Conservation (phyloP, 2,888 invertebrate genomes). For the Drosophila stalkeri region DNA sequence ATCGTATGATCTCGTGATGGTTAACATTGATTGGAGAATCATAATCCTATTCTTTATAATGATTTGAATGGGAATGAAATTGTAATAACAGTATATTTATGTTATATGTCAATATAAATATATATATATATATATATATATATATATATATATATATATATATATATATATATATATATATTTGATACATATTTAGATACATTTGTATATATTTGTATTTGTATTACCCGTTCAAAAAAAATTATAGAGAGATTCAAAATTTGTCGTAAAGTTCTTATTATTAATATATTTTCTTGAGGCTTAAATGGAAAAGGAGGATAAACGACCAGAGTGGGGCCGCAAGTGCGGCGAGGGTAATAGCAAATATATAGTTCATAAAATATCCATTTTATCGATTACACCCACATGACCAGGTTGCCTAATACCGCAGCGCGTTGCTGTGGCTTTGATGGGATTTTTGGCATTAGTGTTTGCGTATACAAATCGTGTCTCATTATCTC, state of each 20-base stretch:
- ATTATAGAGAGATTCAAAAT: background rate
- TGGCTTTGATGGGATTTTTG: conserved; percentile 88
- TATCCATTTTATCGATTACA: background rate
- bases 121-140: background rate
- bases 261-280: background rate
- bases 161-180: background rate
- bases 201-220: too few species aligned
- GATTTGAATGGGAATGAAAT: background rate
- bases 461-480: conserved; percentile 89
- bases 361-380: background rate
- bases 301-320: conserved; percentile 10
- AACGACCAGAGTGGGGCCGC: conserved; percentile 28
- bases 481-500: conserved; percentile 89
- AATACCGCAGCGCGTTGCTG: conserved; percentile 88
- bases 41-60: background rate
- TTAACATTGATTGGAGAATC: too few species aligned
- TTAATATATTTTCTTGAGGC: background rate
- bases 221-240: background rate
- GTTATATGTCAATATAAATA: background rate
- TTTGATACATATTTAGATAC: too few species aligned
- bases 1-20: too few species aligned
- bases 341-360: conserved; percentile 19
- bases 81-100: background rate
- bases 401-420: conserved; percentile 86
- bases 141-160: too few species aligned